These are phyloP conservation scores for Melospiza georgiana DNA, from an alignment of 2,113 vertebrate genomes.

Conservation along the genomic window DNA sequence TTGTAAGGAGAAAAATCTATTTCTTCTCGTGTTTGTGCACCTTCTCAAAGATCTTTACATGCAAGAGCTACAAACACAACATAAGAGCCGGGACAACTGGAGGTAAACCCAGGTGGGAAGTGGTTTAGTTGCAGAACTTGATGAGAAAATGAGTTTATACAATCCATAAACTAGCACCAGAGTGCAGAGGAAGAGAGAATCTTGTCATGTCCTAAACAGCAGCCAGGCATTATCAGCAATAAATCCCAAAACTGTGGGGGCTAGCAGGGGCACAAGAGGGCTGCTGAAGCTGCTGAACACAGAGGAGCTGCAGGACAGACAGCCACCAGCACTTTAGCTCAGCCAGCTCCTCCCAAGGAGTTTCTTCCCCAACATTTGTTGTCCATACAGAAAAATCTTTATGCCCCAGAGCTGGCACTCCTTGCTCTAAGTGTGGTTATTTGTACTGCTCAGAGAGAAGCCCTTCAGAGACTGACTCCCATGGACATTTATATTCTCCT, in stretches of 20 bases:
- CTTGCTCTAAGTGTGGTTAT: background rate
- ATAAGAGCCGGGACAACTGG: background rate
- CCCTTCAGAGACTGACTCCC: background rate
- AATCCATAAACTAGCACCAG: conserved; percentile 25
- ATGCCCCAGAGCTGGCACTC: fast-evolving
- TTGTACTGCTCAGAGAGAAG: background rate
- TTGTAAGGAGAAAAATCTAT: background rate
- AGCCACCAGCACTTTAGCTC: background rate
- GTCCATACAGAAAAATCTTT: background rate
- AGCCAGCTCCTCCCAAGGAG: background rate
- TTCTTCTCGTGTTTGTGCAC: background rate
- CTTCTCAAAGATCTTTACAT: background rate
- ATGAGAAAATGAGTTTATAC: conserved; percentile 42
- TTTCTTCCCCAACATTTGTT: background rate
- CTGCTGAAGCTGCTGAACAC: background rate
- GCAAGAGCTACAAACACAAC: background rate
- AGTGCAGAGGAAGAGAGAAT: background rate
- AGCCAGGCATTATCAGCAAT: background rate
- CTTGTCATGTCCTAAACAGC: background rate
- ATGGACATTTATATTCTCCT: background rate
- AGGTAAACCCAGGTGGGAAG: conserved; percentile 10
- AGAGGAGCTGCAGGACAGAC: background rate
- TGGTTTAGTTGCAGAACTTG: background rate
- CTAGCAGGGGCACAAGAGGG: background rate
- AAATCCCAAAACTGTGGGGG: background rate